phyloP scores from a whole-genome alignment of 2,113 vertebrate genomes.

The Scortum barcoo region DNA sequence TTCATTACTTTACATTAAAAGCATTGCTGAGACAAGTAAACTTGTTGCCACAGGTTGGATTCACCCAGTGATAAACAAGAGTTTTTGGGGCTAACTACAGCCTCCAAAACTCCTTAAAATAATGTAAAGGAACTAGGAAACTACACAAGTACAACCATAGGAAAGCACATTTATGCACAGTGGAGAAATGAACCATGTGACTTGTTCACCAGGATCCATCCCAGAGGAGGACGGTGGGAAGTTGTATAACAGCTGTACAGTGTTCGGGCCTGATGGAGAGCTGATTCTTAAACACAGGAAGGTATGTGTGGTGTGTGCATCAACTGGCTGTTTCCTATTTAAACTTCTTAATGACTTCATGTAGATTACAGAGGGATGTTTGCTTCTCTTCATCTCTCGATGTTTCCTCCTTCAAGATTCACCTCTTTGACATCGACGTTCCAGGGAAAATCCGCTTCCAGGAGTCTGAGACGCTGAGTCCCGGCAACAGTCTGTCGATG shows the following conservation, averaged over 20 bases:
- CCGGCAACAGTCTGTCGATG: slow-evolving; percentile 89
- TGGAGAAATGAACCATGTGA: neutral
- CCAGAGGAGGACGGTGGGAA: slow-evolving; percentile 94
- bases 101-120: too few relatives aligned
- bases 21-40: neutral
- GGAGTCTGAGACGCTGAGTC: slow-evolving; percentile 94
- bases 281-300: slow-evolving; percentile 94
- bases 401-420: slow-evolving; percentile 86
- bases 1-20: too few relatives aligned
- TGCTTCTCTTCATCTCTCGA: neutral
- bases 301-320: slow-evolving; percentile 78
- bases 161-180: neutral
- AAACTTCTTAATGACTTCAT: neutral
- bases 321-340: neutral
- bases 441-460: slow-evolving; percentile 97
- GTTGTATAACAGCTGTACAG: slow-evolving; percentile 93
- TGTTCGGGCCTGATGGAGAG: slow-evolving; percentile 93
- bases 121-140: neutral
- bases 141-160: too few relatives aligned
- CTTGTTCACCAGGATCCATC: slow-evolving; percentile 90
- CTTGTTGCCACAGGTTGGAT: neutral
- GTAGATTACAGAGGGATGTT: neutral
- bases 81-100: neutral
- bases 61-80: too few relatives aligned
- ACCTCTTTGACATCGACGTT: slow-evolving; percentile 96